Evolutionary conservation across 2,113 vertebrate genomes (phyloP), one percentile per base, ranked within the genome.

Genomic region (Myrmecobius fasciatus): DNA sequence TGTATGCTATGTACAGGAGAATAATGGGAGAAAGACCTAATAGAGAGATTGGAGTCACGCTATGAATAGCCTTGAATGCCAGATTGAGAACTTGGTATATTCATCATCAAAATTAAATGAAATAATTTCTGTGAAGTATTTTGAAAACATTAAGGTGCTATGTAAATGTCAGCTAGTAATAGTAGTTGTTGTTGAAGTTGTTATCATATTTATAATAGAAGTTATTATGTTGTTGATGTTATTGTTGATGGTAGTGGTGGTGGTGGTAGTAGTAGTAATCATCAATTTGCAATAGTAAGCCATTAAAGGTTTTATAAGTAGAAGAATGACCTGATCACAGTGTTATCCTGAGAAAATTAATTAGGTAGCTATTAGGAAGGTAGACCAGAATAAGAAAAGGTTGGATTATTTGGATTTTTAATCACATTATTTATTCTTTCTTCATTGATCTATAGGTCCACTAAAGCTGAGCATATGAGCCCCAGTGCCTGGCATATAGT

Each of bases 351-450:
- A 43, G 0, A 0, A 3, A 25, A 91, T 28, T 90, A 48, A 26
- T 52, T 52, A 7, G 8, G 24, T 56, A 92, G 88, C 54, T n/a
- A 36, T 31, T 5, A 91, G 89, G 51, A 88, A 56, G 53, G 52
- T 28, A 28, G 25, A 94, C 48, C 43, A 88, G 48, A 96, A 26
- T 2, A 0, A 67, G 48, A 93, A 83, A 94, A 94, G 49, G 52
- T 25, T 22, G 54, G 53, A 48, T 91, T 52, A 46, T 14, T 0
- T 24, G 91, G 49, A 36, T 53, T 4, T 51, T 51, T 51, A 51
- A 56, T 36, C 8, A 54, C 90, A 91, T 91, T 83, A 53, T 53
- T 94, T 91, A 31, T 36, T 54, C 22, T 47, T 91, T 94, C 47
- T 25, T 96, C 90, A 92, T 90, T 24, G 91, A 56, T 8, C 25